These are phyloP conservation scores for Mamestra brassicae DNA, from an alignment of 2,888 invertebrate genomes.

Conservation along the genomic window DNA sequence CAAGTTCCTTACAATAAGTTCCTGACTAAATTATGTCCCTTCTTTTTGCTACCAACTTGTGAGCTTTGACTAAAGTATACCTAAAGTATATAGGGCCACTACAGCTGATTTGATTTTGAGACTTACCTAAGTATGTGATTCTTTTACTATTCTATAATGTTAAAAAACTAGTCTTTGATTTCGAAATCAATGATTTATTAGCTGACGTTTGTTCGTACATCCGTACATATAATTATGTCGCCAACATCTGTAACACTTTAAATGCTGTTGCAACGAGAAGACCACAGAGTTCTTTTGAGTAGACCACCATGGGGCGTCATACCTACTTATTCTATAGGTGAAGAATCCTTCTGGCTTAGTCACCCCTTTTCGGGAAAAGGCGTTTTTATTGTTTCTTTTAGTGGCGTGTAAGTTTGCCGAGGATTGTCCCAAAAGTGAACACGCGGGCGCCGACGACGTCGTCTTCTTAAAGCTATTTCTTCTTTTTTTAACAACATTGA, in stretches of 20 bases:
- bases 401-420: not conserved
- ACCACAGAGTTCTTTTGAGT: not conserved
- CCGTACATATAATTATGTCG: not conserved
- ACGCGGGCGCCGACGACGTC: not conserved
- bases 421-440: slow-evolving; percentile 45
- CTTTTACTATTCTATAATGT: not conserved
- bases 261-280: not conserved
- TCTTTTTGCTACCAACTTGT: not conserved
- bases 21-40: no score
- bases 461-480: slow-evolving; percentile 62
- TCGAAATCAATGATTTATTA: not conserved
- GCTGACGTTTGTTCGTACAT: not conserved
- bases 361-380: not conserved
- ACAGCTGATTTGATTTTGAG: no score
- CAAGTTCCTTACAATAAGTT: no score
- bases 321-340: not conserved
- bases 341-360: not conserved
- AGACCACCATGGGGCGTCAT: slow-evolving; percentile 21
- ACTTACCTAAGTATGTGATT: no score
- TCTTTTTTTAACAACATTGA: slow-evolving; percentile 69
- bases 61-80: not conserved
- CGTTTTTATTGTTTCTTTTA: not conserved
- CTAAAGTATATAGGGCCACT: no score
- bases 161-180: not conserved
- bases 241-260: not conserved